Evolutionary conservation across 2,888 invertebrate species (phyloP).

Genomic region (Zygaena filipendulae): DNA sequence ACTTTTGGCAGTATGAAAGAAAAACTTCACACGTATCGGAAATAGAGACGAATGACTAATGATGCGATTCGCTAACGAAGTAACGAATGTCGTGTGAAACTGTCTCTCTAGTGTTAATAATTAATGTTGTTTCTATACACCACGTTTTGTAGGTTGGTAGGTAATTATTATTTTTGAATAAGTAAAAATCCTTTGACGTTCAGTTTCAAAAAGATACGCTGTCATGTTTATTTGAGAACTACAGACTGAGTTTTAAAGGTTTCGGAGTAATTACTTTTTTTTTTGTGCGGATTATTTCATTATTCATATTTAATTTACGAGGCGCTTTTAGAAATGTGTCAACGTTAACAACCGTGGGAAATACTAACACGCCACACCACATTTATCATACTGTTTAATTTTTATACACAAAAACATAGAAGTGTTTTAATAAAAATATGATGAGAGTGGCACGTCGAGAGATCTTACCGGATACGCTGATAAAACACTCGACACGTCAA

Average conservation of each 20-base stretch:
- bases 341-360: conserved; percentile 37
- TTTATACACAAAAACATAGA: conserved; percentile 22
- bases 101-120: conserved; percentile 49
- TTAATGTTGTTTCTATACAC: conserved; percentile 41
- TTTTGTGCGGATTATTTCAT: conserved; percentile 3
- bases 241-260: conserved; percentile 5
- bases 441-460: conserved; percentile 22
- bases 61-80: conserved; percentile 41
- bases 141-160: conserved; percentile 22
- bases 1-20: conserved; percentile 47
- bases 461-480: conserved; percentile 43
- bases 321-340: conserved; percentile 1
- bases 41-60: conserved; percentile 58
- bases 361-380: conserved; percentile 29
- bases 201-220: conserved; percentile 24
- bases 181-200: conserved; percentile 42
- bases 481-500: conserved; percentile 45
- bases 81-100: conserved; percentile 42
- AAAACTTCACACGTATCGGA: conserved; percentile 52
- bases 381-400: conserved; percentile 30
- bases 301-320: neutral
- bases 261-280: conserved; percentile 9
- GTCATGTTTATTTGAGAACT: conserved; percentile 25
- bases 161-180: conserved; percentile 14
- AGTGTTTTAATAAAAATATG: conserved; percentile 22